These are phyloP conservation scores for Halocaridina rubra DNA, from an alignment of 2,888 invertebrate species.

Conservation along the genomic window DNA sequence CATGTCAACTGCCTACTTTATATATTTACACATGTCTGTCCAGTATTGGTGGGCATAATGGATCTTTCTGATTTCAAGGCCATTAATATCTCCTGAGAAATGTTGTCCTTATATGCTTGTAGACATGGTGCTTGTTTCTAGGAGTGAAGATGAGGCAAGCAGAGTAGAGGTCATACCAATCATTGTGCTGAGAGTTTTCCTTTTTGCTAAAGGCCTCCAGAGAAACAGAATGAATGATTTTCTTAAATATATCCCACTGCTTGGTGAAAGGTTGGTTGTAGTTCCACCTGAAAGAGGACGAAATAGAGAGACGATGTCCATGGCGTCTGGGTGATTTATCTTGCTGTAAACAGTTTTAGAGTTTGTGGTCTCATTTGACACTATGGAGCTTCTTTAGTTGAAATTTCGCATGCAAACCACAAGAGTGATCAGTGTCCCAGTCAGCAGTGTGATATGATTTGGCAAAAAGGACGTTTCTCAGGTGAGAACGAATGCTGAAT, in stretches of 20 bases:
- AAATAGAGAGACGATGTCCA: neutral
- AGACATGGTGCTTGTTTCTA: too few species aligned
- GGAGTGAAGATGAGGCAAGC: too few species aligned
- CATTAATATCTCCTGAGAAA: neutral
- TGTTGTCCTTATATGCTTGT: neutral
- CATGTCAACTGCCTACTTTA: neutral
- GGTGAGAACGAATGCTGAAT: too few species aligned
- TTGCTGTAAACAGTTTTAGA: too few species aligned
- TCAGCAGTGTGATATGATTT: slow-evolving; percentile 2
- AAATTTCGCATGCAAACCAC: slow-evolving; percentile 3
- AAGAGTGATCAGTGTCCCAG: slow-evolving; percentile 20
- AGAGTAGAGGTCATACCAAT: too few species aligned
- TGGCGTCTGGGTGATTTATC: neutral
- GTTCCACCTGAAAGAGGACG: neutral
- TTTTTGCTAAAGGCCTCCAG: neutral
- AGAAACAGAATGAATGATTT: neutral
- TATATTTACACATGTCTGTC: neutral
- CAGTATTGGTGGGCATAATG: slow-evolving; percentile 20
- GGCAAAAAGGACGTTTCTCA: neutral
- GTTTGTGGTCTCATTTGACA: neutral
- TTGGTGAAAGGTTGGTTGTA: neutral
- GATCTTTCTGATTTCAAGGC: neutral
- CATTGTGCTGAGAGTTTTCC: neutral
- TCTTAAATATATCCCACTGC: too few species aligned
- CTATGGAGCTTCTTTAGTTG: neutral